phyloP scores from a whole-genome alignment of 1,140 invertebrate genomes.

The Heterodera carotae region DNA sequence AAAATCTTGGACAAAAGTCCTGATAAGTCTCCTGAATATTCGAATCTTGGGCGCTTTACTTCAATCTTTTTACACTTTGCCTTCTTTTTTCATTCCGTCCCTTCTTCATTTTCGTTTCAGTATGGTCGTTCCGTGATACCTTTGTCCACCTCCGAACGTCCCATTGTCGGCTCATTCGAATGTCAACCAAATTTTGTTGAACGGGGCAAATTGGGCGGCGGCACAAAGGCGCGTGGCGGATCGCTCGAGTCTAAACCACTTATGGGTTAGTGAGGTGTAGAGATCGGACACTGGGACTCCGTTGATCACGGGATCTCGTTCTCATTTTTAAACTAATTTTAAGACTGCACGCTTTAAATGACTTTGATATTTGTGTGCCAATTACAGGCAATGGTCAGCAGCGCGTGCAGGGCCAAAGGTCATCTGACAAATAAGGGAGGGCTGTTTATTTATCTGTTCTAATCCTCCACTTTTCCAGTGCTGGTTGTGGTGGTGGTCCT shows the following conservation, averaged over 20 bases:
- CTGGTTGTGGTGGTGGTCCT: neutral
- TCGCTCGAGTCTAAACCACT: constrained; percentile 29
- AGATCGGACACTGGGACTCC: too few species aligned
- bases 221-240: neutral
- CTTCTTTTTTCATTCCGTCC: neutral
- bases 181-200: constrained; percentile 31
- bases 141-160: constrained; percentile 22
- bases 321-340: too few species aligned
- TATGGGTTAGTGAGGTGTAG: neutral
- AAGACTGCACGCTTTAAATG: too few species aligned
- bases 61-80: too few species aligned
- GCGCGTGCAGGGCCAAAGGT: constrained; percentile 30
- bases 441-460: too few species aligned
- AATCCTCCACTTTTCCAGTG: neutral
- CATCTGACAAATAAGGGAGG: too few species aligned
- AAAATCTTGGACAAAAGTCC: too few species aligned
- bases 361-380: constrained; percentile 16
- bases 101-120: constrained; percentile 5
- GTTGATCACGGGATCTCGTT: too few species aligned
- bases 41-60: too few species aligned
- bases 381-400: constrained; percentile 25
- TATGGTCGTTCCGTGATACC: constrained; percentile 23
- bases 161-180: constrained; percentile 38
- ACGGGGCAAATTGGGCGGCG: constrained; percentile 23
- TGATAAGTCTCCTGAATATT: too few species aligned